These are phyloP conservation scores for Teleogryllus oceanicus DNA, from an alignment of 2,888 invertebrate genomes.

Conservation along the genomic window DNA sequence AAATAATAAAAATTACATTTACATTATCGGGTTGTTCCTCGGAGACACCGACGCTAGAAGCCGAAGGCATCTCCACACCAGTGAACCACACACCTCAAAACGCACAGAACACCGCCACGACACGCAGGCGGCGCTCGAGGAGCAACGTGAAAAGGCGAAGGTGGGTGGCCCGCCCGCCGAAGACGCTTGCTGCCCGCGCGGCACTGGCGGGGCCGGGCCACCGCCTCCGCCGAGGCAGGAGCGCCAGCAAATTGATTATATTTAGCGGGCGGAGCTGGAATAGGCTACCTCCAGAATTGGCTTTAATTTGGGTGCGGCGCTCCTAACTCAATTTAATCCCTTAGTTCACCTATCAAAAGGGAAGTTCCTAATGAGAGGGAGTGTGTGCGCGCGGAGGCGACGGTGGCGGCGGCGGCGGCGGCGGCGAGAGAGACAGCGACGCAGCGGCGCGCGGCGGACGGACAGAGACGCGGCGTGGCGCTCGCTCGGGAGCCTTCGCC, in stretches of 20 bases:
- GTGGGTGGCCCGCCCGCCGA: not conserved
- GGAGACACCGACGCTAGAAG: not conserved
- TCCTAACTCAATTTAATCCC: conserved; percentile 39
- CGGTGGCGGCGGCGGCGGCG: not conserved
- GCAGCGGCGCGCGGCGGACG: not conserved
- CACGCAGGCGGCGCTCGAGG: not conserved
- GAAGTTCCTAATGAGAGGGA: conserved; percentile 36
- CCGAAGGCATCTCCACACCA: not conserved
- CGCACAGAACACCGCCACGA: not conserved
- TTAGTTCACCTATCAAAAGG: conserved; percentile 38
- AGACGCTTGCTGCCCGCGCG: conserved; percentile 5
- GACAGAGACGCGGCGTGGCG: too few species aligned
- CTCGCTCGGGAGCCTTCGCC: not conserved
- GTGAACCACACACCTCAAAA: not conserved
- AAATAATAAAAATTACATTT: too few species aligned
- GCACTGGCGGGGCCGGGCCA: not conserved
- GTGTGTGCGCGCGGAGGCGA: conserved; percentile 27
- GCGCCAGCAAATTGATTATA: conserved; percentile 37
- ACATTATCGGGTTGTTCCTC: not conserved
- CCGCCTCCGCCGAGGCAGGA: not conserved
- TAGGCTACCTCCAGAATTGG: conserved; percentile 37
- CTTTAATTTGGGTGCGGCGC: conserved; percentile 38
- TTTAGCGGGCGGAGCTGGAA: conserved; percentile 36
- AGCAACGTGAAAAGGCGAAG: too few species aligned
- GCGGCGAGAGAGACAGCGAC: conserved; percentile 21